Conservation (phyloP, 2,888 invertebrate species). For the Dendrolimus pini region DNA sequence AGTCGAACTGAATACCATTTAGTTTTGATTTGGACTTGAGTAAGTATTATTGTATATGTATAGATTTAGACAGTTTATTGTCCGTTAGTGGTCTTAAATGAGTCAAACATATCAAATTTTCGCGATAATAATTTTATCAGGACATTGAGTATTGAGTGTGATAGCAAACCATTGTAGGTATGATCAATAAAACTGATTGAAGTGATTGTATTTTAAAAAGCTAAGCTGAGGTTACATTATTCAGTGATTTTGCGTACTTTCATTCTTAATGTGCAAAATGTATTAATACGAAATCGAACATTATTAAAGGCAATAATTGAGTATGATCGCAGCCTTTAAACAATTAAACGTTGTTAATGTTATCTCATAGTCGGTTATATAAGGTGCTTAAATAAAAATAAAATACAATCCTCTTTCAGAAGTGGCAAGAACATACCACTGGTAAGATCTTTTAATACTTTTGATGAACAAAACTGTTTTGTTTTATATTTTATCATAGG, state of each 20-base stretch:
- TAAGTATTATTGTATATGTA: neutral
- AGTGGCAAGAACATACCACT: constrained; percentile 11
- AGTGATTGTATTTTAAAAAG: neutral
- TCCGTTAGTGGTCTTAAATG: neutral
- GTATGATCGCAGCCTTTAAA: constrained; percentile 7
- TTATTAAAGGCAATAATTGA: constrained; percentile 1
- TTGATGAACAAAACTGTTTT: no score
- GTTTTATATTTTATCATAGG: no score
- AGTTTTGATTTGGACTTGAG: neutral
- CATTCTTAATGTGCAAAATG: constrained; percentile 1
- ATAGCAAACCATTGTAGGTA: neutral
- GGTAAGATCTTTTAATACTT: constrained; percentile 7
- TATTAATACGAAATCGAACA: constrained; percentile 3
- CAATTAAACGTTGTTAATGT: neutral
- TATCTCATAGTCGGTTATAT: neutral
- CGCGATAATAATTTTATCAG: neutral
- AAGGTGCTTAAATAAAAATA: constrained; percentile 1
- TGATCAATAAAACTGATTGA: constrained; percentile 1
- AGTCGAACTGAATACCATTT: no score
- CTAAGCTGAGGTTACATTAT: constrained; percentile 1
- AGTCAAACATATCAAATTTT: neutral
- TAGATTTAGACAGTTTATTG: neutral
- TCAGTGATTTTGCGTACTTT: constrained; percentile 1
- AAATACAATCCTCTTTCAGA: constrained; percentile 7
- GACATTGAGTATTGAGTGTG: neutral